Percentiles rank a stretch among this genome's conserved stretches.
Conservation (phyloP, 2,113 vertebrate species). For the Argyrosomus japonicus region DNA sequence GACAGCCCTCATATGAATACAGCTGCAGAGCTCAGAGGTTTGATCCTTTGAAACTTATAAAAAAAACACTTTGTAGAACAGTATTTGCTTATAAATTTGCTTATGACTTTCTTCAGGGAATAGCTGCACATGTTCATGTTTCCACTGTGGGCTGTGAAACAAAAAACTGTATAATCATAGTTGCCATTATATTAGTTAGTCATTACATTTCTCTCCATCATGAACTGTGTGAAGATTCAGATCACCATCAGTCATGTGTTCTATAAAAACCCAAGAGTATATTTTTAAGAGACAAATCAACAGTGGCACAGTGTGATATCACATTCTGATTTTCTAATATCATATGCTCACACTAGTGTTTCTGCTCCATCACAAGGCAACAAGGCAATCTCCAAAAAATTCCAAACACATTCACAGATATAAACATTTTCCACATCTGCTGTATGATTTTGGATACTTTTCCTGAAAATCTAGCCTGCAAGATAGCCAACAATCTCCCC, state of each 20-base stretch:
- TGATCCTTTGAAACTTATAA: background rate
- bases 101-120: background rate
- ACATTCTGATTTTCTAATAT: background rate
- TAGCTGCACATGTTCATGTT: background rate
- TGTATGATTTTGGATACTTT: background rate
- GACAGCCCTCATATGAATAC: background rate
- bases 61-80: too few species aligned
- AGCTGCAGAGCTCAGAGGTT: background rate
- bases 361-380: background rate
- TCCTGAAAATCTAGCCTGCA: background rate
- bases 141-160: background rate
- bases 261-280: too few species aligned
- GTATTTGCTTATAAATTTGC: background rate
- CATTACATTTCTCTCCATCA: too few species aligned
- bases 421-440: background rate
- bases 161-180: too few species aligned
- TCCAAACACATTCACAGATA: background rate
- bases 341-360: too few species aligned
- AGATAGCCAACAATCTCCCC: too few species aligned
- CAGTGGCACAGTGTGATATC: background rate
- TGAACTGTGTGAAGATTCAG: too few species aligned
- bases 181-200: too few species aligned
- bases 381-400: background rate
- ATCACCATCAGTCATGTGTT: too few species aligned
- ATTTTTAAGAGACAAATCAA: too few species aligned